phyloP scores from a whole-genome alignment of 1,140 invertebrate genomes.

The Pectinophora gossypiella region DNA sequence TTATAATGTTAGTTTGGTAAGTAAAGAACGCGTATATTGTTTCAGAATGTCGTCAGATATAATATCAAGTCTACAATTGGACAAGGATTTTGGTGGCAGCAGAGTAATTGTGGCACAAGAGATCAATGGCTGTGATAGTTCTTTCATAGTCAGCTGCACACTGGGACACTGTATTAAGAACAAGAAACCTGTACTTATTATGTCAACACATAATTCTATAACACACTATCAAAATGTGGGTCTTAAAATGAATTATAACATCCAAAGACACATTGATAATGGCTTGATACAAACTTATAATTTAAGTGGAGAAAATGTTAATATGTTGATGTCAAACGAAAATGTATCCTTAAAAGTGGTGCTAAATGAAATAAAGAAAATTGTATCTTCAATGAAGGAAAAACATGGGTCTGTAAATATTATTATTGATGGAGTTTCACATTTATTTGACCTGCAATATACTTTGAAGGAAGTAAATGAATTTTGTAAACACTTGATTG shows the following conservation, averaged over 20 bases:
- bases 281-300: constrained; percentile 72
- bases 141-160: constrained; percentile 81
- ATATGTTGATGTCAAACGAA: constrained; percentile 75
- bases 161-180: constrained; percentile 77
- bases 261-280: constrained; percentile 75
- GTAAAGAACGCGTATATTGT: too few relatives aligned
- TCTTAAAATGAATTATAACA: constrained; percentile 83
- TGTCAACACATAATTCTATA: constrained; percentile 82
- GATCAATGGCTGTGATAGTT: constrained; percentile 80
- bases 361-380: constrained; percentile 37
- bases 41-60: constrained; percentile 76
- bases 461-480: constrained; percentile 72
- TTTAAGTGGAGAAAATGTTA: constrained; percentile 44
- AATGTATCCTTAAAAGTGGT: constrained; percentile 46
- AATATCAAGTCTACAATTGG: constrained; percentile 77
- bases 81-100: constrained; percentile 72
- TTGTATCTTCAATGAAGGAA: constrained; percentile 32
- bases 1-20: too few relatives aligned
- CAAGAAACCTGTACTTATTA: constrained; percentile 76
- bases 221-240: constrained; percentile 83
- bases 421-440: constrained; percentile 82
- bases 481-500: constrained; percentile 72
- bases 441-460: constrained; percentile 80
- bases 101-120: constrained; percentile 81
- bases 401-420: constrained; percentile 72